Evolutionary conservation across 2,113 vertebrate species (phyloP), one percentile per base, ranked within the genome.

Genomic region (Nyctibius bracteatus): DNA sequence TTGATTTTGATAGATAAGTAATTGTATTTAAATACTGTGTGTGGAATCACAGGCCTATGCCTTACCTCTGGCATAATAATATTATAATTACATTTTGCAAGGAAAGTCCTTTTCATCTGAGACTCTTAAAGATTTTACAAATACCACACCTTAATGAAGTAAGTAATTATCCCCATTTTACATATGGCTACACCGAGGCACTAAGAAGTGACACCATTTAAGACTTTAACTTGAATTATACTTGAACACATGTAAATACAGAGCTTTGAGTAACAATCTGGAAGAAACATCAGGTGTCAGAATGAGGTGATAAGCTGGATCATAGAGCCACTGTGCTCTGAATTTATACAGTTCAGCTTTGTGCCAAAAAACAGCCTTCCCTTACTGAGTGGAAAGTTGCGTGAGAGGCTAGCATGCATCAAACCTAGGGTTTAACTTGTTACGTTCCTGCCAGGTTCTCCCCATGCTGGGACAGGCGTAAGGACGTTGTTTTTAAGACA

Each of bases 51-150:
- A 84, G 75, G 86, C 73, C 89, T 91, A 59, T 94, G 86, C 61
- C 84, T 95, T 96, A 95, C 96, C 93, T 96, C 91, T 96, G 93
- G 91, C 86, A 95, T 87, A 94, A 82, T 75, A 94, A 73, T 90
- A 93, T 91, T 78, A 39, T 91, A 89, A 95, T 95, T 95, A 95
- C 39, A 9, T 96, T 96, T 95, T 96, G 94, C 88, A 96, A 96
- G 73, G 73, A 80, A 90, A 91, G 41, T 85, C 73, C 65, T 95
- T 97, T 96, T 95, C 91, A 96, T 92, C 86, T 67, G 33, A 95
- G 81, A 55, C 77, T 91, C 72, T 92, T 75, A 78, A 94, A 57
- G 47, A 55, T 92, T 95, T 94, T 95, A 74, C 77, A 78, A 84
- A 79, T 63, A 78, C 94, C 95, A 91, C 91, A 67, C 94, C 95